phyloP scores from a whole-genome alignment of 2,888 invertebrate genomes.

The Ectemnius cavifrons region DNA sequence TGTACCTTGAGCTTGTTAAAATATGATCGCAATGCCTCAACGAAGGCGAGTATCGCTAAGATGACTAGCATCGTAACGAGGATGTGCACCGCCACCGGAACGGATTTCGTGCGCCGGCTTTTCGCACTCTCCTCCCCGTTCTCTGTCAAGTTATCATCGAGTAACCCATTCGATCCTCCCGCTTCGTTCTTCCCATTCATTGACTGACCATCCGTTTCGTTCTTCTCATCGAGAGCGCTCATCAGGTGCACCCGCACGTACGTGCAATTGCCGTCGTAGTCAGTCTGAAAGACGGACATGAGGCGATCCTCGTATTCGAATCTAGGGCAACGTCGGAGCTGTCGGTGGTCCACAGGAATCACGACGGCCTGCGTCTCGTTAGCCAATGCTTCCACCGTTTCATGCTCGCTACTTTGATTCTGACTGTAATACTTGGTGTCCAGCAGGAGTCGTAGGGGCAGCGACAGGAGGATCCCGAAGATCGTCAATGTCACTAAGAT shows the following conservation, averaged over 20 bases:
- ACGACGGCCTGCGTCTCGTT: slow-evolving; percentile 23
- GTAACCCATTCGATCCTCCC: slow-evolving; percentile 38
- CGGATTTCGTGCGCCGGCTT: slow-evolving; percentile 60
- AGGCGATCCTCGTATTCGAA: slow-evolving; percentile 62
- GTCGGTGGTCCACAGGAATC: slow-evolving; percentile 51
- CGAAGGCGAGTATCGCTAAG: slow-evolving; percentile 69
- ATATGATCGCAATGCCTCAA: slow-evolving; percentile 70
- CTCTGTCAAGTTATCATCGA: slow-evolving; percentile 34
- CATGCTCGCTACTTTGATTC: slow-evolving; percentile 16
- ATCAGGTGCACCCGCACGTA: slow-evolving; percentile 23
- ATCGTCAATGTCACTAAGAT: slow-evolving; percentile 68
- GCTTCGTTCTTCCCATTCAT: slow-evolving; percentile 12
- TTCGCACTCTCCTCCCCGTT: slow-evolving; percentile 39
- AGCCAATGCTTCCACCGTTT: background rate
- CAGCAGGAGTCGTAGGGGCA: slow-evolving; percentile 67
- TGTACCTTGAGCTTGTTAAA: slow-evolving; percentile 69
- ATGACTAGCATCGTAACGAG: slow-evolving; percentile 71
- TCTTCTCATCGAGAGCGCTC: slow-evolving; percentile 1
- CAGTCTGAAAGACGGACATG: slow-evolving; percentile 57
- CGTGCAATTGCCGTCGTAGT: slow-evolving; percentile 70
- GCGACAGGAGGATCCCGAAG: slow-evolving; percentile 67
- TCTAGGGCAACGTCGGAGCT: slow-evolving; percentile 61
- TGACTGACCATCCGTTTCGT: background rate
- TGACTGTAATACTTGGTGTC: slow-evolving; percentile 61
- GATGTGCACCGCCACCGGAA: slow-evolving; percentile 69